Evolutionary conservation across 2,797 vertebrate species (phyloP), one percentile per base, ranked within the genome.

Genomic region (Melanotaenia parkinsoni): DNA sequence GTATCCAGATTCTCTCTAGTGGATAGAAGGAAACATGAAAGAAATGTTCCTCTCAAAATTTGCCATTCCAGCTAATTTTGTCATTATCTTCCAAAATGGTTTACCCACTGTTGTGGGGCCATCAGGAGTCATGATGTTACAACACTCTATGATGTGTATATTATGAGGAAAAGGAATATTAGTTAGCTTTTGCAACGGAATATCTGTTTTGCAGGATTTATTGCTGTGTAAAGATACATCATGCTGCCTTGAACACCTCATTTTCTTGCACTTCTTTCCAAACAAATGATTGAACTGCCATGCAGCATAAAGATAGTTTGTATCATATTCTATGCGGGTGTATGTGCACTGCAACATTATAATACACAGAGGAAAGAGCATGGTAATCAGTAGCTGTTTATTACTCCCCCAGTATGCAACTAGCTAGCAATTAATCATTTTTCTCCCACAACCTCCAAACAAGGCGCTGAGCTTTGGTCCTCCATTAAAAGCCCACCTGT

Each of bases 141-240:
- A 22, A 50, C 12, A 18, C 45, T 79, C 51, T 32, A 85, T 92
- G 69, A 93, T 91, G 73, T 89, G 70, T 35, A 76, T 66, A 89
- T 69, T 45, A 53, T 89, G 81, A 81, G 77, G 58, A 81, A 89
- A 66, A 79, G 86, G 73, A 67, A 66, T 57, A 87, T 93, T 78
- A 90, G 93, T 77, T 88, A 77, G 26, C 72, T 73, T 63, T 66
- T 93, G 30, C 65, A 79, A 84, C 76, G 8, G 89, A 58, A 9
- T 91, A 89, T 85, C 75, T 84, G 35, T 63, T 87, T 94, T 86
- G 82, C 91, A 90, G 93, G 85, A 95, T 74, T 69, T 73, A 12
- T 20, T 91, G 8, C 89, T 89, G 81, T 85, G 40, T 84, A n/a
- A 62, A 94, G 88, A 92, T 93, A 79, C 58, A 77, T 40, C 14